These are phyloP conservation scores for Equus przewalskii DNA, from an alignment of 2,113 vertebrate genomes.

Conservation along the genomic window DNA sequence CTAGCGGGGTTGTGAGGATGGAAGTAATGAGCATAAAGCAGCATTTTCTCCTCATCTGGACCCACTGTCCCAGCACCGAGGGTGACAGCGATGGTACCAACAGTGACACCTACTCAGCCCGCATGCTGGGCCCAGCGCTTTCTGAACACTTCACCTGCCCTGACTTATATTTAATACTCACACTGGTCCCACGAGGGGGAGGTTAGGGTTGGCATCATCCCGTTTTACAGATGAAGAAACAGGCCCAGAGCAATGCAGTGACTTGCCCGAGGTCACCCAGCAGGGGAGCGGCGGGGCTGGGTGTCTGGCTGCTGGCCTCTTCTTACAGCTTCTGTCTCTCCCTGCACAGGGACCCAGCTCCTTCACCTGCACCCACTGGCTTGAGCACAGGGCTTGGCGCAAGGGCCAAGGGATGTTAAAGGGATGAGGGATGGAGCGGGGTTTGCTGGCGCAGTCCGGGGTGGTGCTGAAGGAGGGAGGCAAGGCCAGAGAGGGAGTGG, in stretches of 20 bases:
- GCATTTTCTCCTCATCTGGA: accelerated
- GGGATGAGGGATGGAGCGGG: too few relatives aligned
- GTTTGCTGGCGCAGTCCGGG: background rate
- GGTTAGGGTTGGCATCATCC: accelerated
- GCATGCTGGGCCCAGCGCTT: accelerated
- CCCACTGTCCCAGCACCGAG: accelerated
- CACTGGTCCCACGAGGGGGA: accelerated
- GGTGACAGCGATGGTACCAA: accelerated
- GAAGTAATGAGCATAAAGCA: too few relatives aligned
- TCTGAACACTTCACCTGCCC: background rate
- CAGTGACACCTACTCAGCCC: accelerated
- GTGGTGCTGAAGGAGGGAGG: background rate
- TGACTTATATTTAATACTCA: accelerated
- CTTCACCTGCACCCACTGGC: accelerated
- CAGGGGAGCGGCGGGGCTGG: background rate
- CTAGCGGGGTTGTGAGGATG: background rate
- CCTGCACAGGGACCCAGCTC: accelerated
- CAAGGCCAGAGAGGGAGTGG: accelerated
- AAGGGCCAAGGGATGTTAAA: background rate
- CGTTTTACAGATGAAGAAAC: accelerated
- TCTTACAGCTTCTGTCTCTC: background rate
- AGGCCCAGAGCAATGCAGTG: accelerated
- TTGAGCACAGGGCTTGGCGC: accelerated
- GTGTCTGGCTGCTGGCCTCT: background rate
- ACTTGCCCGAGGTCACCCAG: background rate